These are phyloP conservation scores for Mesitornis unicolor DNA, from an alignment of 2,113 vertebrate species.

Conservation along the genomic window DNA sequence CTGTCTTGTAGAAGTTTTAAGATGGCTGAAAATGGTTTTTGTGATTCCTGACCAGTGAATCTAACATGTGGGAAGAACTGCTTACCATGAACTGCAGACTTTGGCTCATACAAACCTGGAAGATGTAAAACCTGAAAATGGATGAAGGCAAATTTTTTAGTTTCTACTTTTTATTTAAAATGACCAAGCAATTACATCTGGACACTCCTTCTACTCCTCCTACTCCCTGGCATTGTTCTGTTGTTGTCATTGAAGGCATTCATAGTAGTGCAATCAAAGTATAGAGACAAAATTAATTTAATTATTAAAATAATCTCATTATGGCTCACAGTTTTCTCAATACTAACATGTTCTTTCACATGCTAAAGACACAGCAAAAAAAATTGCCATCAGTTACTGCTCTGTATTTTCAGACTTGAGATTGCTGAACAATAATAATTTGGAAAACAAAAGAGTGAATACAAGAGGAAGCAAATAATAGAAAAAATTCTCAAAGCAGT, in stretches of 20 bases:
- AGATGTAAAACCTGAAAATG: background rate
- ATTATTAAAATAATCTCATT: conserved; percentile 18
- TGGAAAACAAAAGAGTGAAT: background rate
- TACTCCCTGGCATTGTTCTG: accelerated
- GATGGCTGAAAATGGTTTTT: background rate
- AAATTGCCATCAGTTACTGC: background rate
- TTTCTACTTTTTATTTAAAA: conserved; percentile 16
- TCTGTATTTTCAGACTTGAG: background rate
- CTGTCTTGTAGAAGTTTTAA: background rate
- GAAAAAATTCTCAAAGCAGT: background rate
- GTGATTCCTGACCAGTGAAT: background rate
- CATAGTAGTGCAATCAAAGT: background rate
- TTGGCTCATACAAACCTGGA: background rate
- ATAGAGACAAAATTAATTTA: background rate
- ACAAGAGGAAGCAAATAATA: background rate
- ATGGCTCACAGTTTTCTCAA: background rate
- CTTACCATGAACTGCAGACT: background rate
- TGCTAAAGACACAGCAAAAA: background rate
- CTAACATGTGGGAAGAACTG: background rate
- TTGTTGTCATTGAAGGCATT: background rate
- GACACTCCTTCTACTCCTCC: background rate
- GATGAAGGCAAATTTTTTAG: background rate
- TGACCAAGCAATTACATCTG: background rate
- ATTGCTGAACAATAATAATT: background rate
- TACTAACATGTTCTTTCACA: background rate